phyloP scores from a whole-genome alignment of 2,888 invertebrate genomes.

The Smittia sp. region DNA sequence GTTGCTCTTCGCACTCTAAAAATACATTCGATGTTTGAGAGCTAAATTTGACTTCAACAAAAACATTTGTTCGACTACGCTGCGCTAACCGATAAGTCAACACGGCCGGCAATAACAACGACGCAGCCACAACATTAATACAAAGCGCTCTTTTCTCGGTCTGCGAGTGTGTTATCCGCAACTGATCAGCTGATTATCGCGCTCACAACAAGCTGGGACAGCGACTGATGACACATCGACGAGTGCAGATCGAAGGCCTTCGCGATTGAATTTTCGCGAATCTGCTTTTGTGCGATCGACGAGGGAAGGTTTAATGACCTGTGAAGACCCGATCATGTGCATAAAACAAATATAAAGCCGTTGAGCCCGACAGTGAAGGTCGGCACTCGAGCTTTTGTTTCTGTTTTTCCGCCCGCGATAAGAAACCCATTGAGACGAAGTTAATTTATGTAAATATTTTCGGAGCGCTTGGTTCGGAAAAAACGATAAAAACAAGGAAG shows the following conservation, averaged over 20 bases:
- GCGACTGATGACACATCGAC: not conserved
- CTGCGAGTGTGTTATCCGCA: not conserved
- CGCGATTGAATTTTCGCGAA: not conserved
- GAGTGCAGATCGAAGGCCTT: not conserved
- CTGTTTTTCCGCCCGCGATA: not conserved
- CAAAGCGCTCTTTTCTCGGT: not conserved
- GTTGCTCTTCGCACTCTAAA: not conserved
- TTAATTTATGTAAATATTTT: constrained; percentile 1
- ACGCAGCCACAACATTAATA: not conserved
- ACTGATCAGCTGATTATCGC: not conserved
- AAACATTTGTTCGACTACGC: not conserved
- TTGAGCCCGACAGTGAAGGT: not conserved
- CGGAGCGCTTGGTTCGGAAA: not conserved
- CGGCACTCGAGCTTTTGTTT: not conserved
- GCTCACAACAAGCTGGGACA: not conserved
- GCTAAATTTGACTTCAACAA: not conserved
- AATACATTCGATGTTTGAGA: not conserved
- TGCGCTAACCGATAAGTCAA: not conserved
- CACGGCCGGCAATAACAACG: not conserved
- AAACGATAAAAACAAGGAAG: not conserved
- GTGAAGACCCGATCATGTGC: not conserved
- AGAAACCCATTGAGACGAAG: not conserved
- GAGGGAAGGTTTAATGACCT: not conserved
- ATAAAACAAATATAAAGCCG: not conserved
- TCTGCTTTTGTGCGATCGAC: too few relatives aligned